A percentile compares a stretch with the other conserved stretches of the same genome.
phyloP scores from a whole-genome alignment of 2,888 invertebrate genomes.

The Dilophus febrilis region DNA sequence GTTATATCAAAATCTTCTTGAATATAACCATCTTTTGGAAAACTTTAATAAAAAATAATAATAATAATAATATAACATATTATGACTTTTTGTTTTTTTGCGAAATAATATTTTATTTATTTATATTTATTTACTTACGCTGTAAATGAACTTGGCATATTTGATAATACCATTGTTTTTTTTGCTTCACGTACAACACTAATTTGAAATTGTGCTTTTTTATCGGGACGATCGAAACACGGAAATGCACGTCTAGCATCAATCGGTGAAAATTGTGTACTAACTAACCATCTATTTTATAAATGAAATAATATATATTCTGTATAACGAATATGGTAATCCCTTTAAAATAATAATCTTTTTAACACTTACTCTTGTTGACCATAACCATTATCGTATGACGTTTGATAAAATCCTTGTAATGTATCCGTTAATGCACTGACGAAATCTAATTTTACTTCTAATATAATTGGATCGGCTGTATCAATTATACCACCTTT shows the following conservation, averaged over 20 bases:
- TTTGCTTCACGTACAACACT: constrained; percentile 39
- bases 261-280: constrained; percentile 66
- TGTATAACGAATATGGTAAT: constrained; percentile 9
- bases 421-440: constrained; percentile 37
- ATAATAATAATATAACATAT: background rate
- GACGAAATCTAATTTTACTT: constrained; percentile 31
- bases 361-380: constrained; percentile 29
- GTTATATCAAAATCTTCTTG: constrained; percentile 45
- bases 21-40: constrained; percentile 34
- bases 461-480: constrained; percentile 11
- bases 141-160: constrained; percentile 37
- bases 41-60: constrained; percentile 17
- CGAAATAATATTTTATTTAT: background rate
- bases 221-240: constrained; percentile 72
- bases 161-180: constrained; percentile 35
- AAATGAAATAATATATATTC: background rate
- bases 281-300: constrained; percentile 48
- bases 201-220: constrained; percentile 60
- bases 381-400: constrained; percentile 27
- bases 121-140: constrained; percentile 15
- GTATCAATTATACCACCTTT: constrained; percentile 4
- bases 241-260: constrained; percentile 71
- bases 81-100: background rate
- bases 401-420: constrained; percentile 36
- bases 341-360: background rate